Evolutionary conservation across 2,888 invertebrate species (phyloP).

Genomic region (Apodemia duryi): DNA sequence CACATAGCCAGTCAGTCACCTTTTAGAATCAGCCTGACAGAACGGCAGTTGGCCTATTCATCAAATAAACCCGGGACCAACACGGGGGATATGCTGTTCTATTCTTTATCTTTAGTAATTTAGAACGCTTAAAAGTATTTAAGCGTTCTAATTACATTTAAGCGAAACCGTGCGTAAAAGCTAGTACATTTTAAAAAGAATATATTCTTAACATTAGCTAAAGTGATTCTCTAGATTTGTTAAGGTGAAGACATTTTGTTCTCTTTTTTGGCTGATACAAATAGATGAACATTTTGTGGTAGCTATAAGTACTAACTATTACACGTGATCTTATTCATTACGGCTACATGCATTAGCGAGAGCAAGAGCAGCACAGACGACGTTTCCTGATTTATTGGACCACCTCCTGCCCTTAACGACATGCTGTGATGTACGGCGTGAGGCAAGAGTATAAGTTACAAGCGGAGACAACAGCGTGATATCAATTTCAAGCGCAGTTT

Average conservation of each 20-base stretch:
- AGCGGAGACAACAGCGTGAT: conserved; percentile 16
- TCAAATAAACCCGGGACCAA: too few species aligned
- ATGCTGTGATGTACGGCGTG: conserved; percentile 66
- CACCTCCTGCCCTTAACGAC: conserved; percentile 79
- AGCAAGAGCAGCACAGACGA: conserved; percentile 53
- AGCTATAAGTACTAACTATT: conserved; percentile 36
- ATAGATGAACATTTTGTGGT: conserved; percentile 12
- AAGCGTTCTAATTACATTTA: too few species aligned
- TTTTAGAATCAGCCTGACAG: too few species aligned
- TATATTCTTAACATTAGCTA: not conserved
- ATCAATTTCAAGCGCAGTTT: too few species aligned
- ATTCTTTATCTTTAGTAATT: too few species aligned
- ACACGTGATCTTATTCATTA: conserved; percentile 70
- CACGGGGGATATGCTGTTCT: too few species aligned
- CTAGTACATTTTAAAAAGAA: not conserved
- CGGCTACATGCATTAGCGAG: conserved; percentile 28
- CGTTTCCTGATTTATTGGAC: conserved; percentile 72
- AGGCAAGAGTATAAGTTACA: conserved; percentile 32
- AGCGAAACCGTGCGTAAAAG: not conserved
- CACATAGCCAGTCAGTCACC: too few species aligned
- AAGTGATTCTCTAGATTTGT: not conserved
- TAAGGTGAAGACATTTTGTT: conserved; percentile 6
- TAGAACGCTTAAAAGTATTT: too few species aligned
- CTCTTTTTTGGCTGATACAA: not conserved
- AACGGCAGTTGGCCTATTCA: too few species aligned